phyloP scores from a whole-genome alignment of 2,113 vertebrate species.

The Crotalus tigris region DNA sequence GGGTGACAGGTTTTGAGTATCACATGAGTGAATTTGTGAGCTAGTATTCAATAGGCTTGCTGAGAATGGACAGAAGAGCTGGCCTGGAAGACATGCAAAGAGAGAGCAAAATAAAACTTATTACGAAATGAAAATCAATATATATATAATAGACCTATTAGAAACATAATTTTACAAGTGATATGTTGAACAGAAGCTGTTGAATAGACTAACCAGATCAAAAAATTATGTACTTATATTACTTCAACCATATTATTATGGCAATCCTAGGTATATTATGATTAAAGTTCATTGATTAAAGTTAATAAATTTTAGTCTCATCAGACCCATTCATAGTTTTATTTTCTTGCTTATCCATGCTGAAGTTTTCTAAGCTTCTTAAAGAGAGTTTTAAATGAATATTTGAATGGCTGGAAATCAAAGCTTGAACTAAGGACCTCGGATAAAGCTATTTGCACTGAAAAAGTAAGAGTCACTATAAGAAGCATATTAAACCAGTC shows the following conservation, averaged over 20 bases:
- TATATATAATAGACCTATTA: neutral
- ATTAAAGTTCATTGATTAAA: neutral
- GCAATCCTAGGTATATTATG: neutral
- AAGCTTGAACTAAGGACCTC: neutral
- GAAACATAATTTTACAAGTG: neutral
- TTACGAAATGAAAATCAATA: neutral
- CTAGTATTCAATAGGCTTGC: neutral
- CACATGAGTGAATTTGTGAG: neutral
- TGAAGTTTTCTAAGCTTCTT: neutral
- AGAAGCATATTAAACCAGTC: neutral
- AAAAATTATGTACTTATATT: neutral
- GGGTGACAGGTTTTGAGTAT: neutral
- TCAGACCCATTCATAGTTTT: neutral
- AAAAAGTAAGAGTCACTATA: neutral
- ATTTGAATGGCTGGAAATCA: neutral
- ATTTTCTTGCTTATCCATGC: neutral
- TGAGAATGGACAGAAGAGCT: neutral
- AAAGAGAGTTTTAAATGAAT: neutral
- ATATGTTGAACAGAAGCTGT: neutral
- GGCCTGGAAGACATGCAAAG: neutral
- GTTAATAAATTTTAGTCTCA: neutral
- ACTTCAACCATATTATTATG: neutral
- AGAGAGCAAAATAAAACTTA: neutral
- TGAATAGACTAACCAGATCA: neutral
- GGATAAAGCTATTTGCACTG: neutral